Evolutionary conservation across 2,113 vertebrate genomes (phyloP), one percentile per base, ranked within the genome.

Genomic region (Chloropsis cyanopogon): DNA sequence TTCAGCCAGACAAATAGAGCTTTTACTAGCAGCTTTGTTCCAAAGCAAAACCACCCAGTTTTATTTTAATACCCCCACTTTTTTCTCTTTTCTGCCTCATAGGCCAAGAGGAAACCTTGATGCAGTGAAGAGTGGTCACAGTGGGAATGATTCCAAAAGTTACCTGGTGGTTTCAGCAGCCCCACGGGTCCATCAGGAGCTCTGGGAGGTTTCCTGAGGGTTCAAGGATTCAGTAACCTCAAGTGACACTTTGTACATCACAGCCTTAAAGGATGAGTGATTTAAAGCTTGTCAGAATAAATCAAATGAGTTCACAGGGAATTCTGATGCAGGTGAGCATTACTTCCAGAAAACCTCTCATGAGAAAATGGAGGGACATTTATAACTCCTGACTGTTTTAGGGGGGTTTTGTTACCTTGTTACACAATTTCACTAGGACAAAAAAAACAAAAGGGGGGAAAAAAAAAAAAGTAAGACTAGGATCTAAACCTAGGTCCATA

Each of bases 401-500:
- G 6, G 14, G 33, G 5, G 25, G 4, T 24, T 68, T 46, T 52
- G 10, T 60, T 78, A 47, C 8, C 26, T 75, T 61, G 24, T 52
- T 56, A 42, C 5, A 53, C 0, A 4, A 52, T 16, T 50, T n/a
- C 14, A 39, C 26, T 4, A 49, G 49, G 1, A 35, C 0, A 35
- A 29, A 44, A 57, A 57, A 54, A n/a, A n/a, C n/a, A n/a, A n/a
- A n/a, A n/a, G n/a, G n/a, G n/a, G n/a, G n/a, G n/a, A n/a, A 25
- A 26, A 13, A 22, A n/a, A 59, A 22, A 33, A 14, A 28, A 31
- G 1, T 11, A 83, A 22, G 44, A 20, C 4, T 25, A 31, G 4
- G 10, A 79, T 47, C 26, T 60, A 72, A 75, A 85, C 28, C n/a
- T 17, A 81, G 10, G 7, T 66, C 5, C 2, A 0, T 6, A 88